Evolutionary conservation across 2,888 invertebrate species (phyloP).

Genomic region (Thelaira solivaga): DNA sequence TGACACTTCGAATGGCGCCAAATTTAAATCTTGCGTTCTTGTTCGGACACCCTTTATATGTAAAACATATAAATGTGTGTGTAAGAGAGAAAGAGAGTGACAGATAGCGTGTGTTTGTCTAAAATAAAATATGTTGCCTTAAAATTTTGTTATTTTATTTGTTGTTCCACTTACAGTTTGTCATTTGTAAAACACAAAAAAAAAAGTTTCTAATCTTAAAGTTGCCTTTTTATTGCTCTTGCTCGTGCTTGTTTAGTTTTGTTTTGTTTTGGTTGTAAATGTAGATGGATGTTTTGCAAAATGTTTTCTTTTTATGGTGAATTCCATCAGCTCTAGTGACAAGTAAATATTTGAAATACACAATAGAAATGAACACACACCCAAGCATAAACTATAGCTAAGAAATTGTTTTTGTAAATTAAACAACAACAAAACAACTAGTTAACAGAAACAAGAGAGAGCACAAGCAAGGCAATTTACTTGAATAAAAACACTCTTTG

Average conservation of each 20-base stretch:
- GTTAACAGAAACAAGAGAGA: not conserved
- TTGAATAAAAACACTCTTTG: too few species aligned
- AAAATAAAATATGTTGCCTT: too few species aligned
- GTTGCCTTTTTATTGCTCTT: constrained; percentile 23
- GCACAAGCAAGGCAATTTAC: not conserved
- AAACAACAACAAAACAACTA: constrained; percentile 13
- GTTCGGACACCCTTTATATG: too few species aligned
- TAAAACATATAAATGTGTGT: too few species aligned
- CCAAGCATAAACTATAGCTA: not conserved
- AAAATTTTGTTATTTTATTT: constrained; percentile 14
- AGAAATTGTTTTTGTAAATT: constrained; percentile 27
- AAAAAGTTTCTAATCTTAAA: constrained; percentile 22
- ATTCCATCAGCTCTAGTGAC: constrained; percentile 43
- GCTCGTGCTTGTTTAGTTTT: constrained; percentile 40
- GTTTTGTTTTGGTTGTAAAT: too few species aligned
- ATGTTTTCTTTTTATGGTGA: constrained; percentile 19
- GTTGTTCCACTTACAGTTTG: constrained; percentile 13
- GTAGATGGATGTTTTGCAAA: not conserved
- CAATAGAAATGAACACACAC: not conserved
- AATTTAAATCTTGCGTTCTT: too few species aligned
- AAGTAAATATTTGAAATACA: constrained; percentile 51
- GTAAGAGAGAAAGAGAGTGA: too few species aligned
- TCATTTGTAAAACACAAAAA: not conserved
- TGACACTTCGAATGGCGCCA: too few species aligned
- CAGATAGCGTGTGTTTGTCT: too few species aligned